These are phyloP conservation scores for Tenodera sinensis DNA, from an alignment of 2,888 invertebrate species.

Conservation along the genomic window DNA sequence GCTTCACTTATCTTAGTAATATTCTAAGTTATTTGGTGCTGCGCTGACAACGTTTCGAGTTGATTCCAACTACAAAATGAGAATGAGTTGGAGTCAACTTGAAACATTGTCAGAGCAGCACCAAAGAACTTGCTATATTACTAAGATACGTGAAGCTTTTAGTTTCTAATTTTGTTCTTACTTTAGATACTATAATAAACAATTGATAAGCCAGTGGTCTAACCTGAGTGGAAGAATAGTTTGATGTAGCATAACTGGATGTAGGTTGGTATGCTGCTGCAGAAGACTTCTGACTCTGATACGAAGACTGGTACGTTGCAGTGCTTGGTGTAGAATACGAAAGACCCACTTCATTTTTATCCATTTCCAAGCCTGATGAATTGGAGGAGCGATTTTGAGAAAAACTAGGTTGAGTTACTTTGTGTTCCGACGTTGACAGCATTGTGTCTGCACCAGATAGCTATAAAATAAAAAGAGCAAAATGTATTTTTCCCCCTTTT, in stretches of 20 bases:
- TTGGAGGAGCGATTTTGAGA: constrained; percentile 29
- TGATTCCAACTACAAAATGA: too few relatives aligned
- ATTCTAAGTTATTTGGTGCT: too few relatives aligned
- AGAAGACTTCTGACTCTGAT: constrained; percentile 42
- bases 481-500: too few relatives aligned
- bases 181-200: too few relatives aligned
- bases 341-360: constrained; percentile 32
- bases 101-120: too few relatives aligned
- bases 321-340: constrained; percentile 31
- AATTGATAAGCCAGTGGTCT: not conserved
- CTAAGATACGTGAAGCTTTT: too few relatives aligned
- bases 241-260: constrained; percentile 35
- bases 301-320: constrained; percentile 34
- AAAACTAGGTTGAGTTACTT: constrained; percentile 29
- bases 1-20: too few relatives aligned
- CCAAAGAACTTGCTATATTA: too few relatives aligned
- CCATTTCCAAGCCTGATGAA: constrained; percentile 30
- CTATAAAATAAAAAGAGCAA: constrained; percentile 8
- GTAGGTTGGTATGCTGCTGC: constrained; percentile 32
- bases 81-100: too few relatives aligned
- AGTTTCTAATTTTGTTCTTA: too few relatives aligned
- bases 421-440: constrained; percentile 30
- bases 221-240: constrained; percentile 35
- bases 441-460: constrained; percentile 31
- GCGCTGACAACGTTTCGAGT: too few relatives aligned